phyloP scores from a whole-genome alignment of 2,797 vertebrate genomes.

The Amazona finschi region DNA sequence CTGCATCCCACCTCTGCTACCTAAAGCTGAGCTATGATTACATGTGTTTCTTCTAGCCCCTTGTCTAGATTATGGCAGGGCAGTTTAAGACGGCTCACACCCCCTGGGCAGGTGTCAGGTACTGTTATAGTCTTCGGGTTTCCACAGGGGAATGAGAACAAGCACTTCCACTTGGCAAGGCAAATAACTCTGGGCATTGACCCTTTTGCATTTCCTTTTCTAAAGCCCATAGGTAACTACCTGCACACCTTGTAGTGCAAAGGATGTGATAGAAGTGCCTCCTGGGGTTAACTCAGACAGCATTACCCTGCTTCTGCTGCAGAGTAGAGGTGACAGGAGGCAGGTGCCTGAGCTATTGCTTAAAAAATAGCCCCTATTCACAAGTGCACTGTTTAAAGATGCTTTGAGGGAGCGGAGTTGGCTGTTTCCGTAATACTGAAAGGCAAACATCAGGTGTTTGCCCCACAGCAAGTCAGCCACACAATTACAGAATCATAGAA shows the following conservation, averaged over 20 bases:
- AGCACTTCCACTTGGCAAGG: neutral
- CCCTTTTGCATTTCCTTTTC: neutral
- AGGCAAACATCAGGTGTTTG: neutral
- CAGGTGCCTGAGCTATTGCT: neutral
- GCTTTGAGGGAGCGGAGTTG: neutral
- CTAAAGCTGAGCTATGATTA: neutral
- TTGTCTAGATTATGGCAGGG: neutral
- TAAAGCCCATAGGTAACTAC: accelerated
- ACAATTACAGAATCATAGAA: neutral
- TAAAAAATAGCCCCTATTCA: neutral
- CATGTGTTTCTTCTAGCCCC: neutral
- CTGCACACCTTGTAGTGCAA: accelerated
- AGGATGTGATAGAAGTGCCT: neutral
- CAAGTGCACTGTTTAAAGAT: neutral
- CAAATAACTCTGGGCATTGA: neutral
- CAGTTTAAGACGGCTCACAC: neutral
- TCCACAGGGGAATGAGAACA: neutral
- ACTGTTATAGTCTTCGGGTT: neutral
- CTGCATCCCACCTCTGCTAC: neutral
- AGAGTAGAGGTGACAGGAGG: neutral
- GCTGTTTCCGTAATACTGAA: neutral
- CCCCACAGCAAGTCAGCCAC: neutral
- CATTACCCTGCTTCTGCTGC: neutral
- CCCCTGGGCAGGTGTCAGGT: neutral
- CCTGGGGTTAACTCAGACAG: neutral